Evolutionary conservation across 2,888 invertebrate genomes (phyloP), one percentile per base, ranked within the genome.

Genomic region (Microctonus hyperodae): DNA sequence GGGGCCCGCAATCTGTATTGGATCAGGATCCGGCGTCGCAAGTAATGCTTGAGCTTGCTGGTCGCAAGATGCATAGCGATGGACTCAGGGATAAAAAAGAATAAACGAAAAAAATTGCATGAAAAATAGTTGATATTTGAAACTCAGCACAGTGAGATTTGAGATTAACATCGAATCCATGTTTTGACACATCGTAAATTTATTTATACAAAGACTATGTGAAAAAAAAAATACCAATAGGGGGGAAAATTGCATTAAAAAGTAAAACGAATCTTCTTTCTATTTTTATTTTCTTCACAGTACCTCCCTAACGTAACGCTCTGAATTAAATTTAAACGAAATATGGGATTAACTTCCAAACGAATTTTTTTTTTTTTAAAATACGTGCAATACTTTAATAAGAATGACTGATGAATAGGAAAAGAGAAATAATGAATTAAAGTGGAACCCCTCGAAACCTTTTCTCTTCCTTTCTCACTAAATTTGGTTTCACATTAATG

Each of bases 31-130:
- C 90, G 0, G 92, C 94, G 75, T 92, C 93, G 16, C 92, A 92
- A 79, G 93, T 94, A 0, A 89, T 97, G 79, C 84, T 97, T 56
- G 92, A 95, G 77, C 87, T 97, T 86, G 89, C 94, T 1, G 96
- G 96, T 1, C 89, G 90, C 73, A 88, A 89, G 68, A 88, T 92
- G 75, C 91, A 94, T 83, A 96, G 96, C 79, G 96, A 96, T 53
- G 96, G 95, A 0, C 83, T 94, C n/a, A 86, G 92, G 68, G 92
- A 91, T 22, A 69, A 74, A 64, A 63, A 58, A 59, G 59, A 67
- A n/a, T 63, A 31, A 28, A 44, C 31, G 40, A 58, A 67, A 23
- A 44, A 40, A 22, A 44, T 0, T 2, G 51, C n/a, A 37, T 22
- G 22, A 28, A 48, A 31, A 22, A 31, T 55, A 28, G 28, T 2